Percentiles rank a stretch among this genome's conserved stretches.
Evolutionary conservation across 2,797 vertebrate genomes (phyloP).

Genomic region (Lindbergichthys nudifrons): DNA sequence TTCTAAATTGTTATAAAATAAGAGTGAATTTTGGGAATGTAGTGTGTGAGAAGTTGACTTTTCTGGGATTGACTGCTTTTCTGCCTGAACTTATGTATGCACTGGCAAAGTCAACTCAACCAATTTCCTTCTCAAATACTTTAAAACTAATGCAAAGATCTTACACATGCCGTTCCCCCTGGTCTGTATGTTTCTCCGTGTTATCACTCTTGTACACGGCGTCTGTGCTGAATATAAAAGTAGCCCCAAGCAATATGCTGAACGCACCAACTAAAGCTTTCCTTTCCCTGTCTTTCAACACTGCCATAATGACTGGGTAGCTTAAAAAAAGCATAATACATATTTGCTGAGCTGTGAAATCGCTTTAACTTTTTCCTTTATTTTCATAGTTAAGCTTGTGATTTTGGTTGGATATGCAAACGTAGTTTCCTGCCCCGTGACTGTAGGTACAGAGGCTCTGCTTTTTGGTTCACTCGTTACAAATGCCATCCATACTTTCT

Average conservation of each 20-base stretch:
- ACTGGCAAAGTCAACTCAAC: conserved; percentile 21
- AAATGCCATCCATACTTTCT: conserved; percentile 7
- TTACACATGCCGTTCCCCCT: conserved; percentile 36
- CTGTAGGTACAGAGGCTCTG: conserved; percentile 25
- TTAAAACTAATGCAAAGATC: conserved; percentile 33
- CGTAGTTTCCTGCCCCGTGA: conserved; percentile 50
- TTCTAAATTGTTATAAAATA: neutral
- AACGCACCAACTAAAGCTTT: conserved; percentile 58
- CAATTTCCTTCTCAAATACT: conserved; percentile 34
- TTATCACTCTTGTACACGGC: conserved; percentile 53
- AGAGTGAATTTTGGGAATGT: neutral
- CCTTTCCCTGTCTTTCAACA: conserved; percentile 69
- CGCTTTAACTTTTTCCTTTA: conserved; percentile 59
- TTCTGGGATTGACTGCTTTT: conserved; percentile 31
- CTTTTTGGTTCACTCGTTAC: conserved; percentile 40
- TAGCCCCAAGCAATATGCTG: conserved; percentile 57
- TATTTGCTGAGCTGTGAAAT: conserved; percentile 74
- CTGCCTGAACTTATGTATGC: conserved; percentile 27
- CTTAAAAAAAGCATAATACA: conserved; percentile 52
- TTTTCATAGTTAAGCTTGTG: conserved; percentile 69
- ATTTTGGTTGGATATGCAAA: conserved; percentile 70
- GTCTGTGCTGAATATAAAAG: conserved; percentile 59
- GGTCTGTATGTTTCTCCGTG: conserved; percentile 54
- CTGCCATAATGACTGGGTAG: conserved; percentile 66
- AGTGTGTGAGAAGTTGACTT: neutral